Evolutionary conservation across 2,113 vertebrate species (phyloP).

Genomic region (Amazona guildingii): DNA sequence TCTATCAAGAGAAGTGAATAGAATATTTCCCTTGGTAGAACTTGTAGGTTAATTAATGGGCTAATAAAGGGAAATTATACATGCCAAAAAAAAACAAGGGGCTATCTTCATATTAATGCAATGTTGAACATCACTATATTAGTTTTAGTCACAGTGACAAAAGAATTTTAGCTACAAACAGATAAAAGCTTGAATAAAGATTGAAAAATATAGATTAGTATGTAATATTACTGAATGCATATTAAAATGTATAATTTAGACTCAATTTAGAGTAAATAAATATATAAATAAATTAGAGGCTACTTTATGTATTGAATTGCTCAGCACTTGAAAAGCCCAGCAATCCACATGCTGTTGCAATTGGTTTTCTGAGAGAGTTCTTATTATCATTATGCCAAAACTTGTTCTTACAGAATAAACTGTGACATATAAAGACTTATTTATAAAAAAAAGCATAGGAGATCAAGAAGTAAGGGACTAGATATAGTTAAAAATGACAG

Average conservation of each 20-base stretch:
- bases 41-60: conserved; percentile 35
- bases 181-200: not conserved
- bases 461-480: not conserved
- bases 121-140: not conserved
- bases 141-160: not conserved
- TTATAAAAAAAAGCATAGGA: not conserved
- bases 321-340: not conserved
- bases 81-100: conserved; percentile 4
- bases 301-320: not conserved
- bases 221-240: not conserved
- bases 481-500: not conserved
- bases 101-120: not conserved
- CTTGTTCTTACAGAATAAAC: not conserved
- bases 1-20: not conserved
- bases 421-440: not conserved
- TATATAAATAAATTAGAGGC: not conserved
- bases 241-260: not conserved
- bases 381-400: not conserved
- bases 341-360: not conserved
- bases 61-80: conserved; percentile 16
- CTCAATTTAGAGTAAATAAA: not conserved
- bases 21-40: not conserved
- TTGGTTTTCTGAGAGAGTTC: not conserved
- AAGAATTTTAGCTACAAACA: not conserved
- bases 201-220: not conserved